These are phyloP conservation scores for Corydoras maculifer DNA, from an alignment of 2,113 vertebrate genomes.

Conservation along the genomic window DNA sequence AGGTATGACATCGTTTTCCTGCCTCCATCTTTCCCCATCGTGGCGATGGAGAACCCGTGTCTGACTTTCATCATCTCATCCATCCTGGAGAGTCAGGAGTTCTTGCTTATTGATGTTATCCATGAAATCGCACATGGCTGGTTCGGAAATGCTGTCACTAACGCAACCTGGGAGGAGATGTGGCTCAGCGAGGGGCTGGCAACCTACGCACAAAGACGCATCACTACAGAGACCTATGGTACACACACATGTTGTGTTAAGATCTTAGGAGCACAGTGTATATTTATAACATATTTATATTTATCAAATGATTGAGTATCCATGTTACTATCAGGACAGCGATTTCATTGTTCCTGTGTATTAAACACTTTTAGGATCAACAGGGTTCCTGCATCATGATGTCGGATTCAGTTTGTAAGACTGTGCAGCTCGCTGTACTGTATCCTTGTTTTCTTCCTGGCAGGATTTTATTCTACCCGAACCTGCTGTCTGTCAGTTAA, in stretches of 20 bases:
- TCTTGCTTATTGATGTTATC: constrained; percentile 88
- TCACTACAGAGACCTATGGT: constrained; percentile 89
- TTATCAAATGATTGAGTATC: background rate
- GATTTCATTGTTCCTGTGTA: background rate
- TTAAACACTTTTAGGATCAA: background rate
- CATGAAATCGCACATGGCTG: constrained; percentile 95
- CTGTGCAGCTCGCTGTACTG: too few relatives aligned
- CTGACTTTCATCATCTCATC: constrained; percentile 97
- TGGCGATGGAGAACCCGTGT: constrained; percentile 98
- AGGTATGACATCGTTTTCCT: constrained; percentile 98
- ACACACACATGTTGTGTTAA: constrained; percentile 15
- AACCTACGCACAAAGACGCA: constrained; percentile 90
- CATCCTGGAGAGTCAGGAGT: constrained; percentile 94
- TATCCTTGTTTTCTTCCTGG: too few relatives aligned
- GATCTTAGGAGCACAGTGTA: background rate
- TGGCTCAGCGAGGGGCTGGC: constrained; percentile 96
- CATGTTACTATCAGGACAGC: background rate
- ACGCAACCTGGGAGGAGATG: constrained; percentile 97
- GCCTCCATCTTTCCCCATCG: constrained; percentile 93
- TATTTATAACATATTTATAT: background rate
- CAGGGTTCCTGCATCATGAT: too few relatives aligned
- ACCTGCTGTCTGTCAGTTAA: too few relatives aligned
- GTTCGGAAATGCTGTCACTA: constrained; percentile 96
- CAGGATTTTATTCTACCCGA: too few relatives aligned
- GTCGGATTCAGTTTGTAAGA: too few relatives aligned